These are phyloP conservation scores for Petroica traversi DNA, from an alignment of 2,113 vertebrate species.

Conservation along the genomic window DNA sequence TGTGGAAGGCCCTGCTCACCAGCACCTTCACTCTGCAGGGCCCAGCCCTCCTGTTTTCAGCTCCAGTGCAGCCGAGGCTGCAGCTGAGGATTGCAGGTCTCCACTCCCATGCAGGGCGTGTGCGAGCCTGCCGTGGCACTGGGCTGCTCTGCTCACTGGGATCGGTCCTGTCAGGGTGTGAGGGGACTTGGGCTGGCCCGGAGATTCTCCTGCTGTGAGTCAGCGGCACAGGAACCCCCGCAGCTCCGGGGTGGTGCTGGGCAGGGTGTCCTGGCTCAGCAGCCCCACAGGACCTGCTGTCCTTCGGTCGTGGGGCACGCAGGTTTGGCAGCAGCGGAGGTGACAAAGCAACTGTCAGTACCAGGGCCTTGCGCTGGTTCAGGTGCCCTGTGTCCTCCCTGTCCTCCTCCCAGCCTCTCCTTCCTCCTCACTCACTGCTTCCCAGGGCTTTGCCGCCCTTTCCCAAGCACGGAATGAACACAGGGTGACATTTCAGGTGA, in stretches of 20 bases:
- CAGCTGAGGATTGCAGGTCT: background rate
- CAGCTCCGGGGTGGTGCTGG: accelerated
- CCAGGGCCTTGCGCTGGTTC: background rate
- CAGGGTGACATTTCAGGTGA: background rate
- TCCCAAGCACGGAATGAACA: background rate
- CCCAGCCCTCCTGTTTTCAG: background rate
- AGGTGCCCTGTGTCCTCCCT: background rate
- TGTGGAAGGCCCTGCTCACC: too few relatives aligned
- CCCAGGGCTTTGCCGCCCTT: background rate
- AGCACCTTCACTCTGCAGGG: accelerated
- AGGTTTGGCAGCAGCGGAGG: background rate
- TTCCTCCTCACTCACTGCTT: background rate
- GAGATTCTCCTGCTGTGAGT: background rate
- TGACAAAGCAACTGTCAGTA: background rate
- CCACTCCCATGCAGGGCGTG: accelerated
- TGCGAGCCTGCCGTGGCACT: accelerated
- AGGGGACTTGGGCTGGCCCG: background rate
- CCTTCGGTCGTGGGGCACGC: accelerated
- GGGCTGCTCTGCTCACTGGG: background rate
- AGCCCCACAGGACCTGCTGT: accelerated
- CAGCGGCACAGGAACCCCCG: accelerated
- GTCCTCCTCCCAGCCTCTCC: background rate
- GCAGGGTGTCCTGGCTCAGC: accelerated
- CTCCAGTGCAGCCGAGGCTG: background rate
- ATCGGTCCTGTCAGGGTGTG: accelerated